A percentile compares a stretch with the other conserved stretches of the same genome.
phyloP scores from a whole-genome alignment of 1,140 invertebrate species.

The Solenopsis invicta region DNA sequence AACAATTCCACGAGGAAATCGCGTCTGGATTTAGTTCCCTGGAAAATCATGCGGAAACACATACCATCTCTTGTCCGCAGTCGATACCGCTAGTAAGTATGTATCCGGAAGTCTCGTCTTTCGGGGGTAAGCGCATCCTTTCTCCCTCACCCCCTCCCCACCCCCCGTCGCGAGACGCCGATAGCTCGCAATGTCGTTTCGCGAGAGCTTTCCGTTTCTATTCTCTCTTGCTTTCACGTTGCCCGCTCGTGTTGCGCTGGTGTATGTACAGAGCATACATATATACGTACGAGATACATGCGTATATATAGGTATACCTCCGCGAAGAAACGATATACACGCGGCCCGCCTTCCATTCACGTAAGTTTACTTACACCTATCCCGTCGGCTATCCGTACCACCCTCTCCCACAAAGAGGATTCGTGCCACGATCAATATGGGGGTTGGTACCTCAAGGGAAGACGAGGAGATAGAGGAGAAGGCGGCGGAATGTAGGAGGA shows the following conservation, averaged over 20 bases:
- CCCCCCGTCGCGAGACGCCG: slow-evolving; percentile 48
- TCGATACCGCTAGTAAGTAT: slow-evolving; percentile 56
- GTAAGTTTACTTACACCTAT: slow-evolving; percentile 82
- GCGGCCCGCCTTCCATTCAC: slow-evolving; percentile 71
- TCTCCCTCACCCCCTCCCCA: slow-evolving; percentile 15
- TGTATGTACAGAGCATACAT: neutral
- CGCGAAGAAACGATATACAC: slow-evolving; percentile 57
- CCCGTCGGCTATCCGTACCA: slow-evolving; percentile 72
- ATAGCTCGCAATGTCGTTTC: slow-evolving; percentile 73
- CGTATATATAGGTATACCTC: neutral
- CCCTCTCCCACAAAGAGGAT: slow-evolving; percentile 82
- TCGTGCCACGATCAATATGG: slow-evolving; percentile 84
- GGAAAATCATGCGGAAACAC: slow-evolving; percentile 56
- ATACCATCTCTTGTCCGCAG: slow-evolving; percentile 20
- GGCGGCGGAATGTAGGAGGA: slow-evolving; percentile 57
- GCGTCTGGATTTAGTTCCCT: slow-evolving; percentile 30
- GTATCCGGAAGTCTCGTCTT: slow-evolving; percentile 68
- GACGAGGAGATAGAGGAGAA: slow-evolving; percentile 64
- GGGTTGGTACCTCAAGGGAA: slow-evolving; percentile 77
- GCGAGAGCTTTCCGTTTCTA: slow-evolving; percentile 41
- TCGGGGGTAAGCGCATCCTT: slow-evolving; percentile 63
- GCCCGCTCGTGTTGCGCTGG: neutral
- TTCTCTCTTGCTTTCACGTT: slow-evolving; percentile 36
- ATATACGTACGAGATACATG: neutral
- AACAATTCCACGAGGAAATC: slow-evolving; percentile 25